Evolutionary conservation across 2,888 invertebrate species (phyloP).

Genomic region (Dascillus cervinus): DNA sequence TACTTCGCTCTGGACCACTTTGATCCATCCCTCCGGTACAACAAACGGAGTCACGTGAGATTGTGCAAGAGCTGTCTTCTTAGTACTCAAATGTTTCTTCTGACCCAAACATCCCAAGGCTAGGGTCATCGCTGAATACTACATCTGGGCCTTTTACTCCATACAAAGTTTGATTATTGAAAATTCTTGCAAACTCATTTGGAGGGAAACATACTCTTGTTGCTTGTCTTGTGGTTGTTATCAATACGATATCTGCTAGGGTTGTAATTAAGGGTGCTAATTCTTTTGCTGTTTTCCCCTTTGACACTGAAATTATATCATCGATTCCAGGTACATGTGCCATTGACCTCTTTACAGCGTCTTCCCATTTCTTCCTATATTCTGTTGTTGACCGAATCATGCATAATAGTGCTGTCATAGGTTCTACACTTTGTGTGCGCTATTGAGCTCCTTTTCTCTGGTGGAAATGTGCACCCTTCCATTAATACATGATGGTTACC

Average conservation of each 20-base stretch:
- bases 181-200: background rate
- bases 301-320: slow-evolving; percentile 13
- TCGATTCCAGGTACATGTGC: slow-evolving; percentile 18
- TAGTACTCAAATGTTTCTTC: no score
- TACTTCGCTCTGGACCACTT: no score
- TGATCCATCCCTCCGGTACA: no score
- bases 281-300: slow-evolving; percentile 8
- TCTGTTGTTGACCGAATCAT: slow-evolving; percentile 12
- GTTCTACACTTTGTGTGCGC: slow-evolving; percentile 20
- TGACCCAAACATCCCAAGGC: no score
- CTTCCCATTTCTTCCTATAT: slow-evolving; percentile 19
- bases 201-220: slow-evolving; percentile 12
- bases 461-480: slow-evolving; percentile 18
- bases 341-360: slow-evolving; percentile 18
- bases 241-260: slow-evolving; percentile 11
- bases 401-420: slow-evolving; percentile 17
- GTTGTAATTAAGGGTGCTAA: slow-evolving; percentile 4
- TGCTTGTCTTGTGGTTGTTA: slow-evolving; percentile 11
- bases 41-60: no score
- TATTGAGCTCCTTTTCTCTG: slow-evolving; percentile 20
- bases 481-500: slow-evolving; percentile 16
- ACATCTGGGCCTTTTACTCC: no score
- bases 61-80: no score
- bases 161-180: no score
- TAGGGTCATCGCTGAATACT: no score